These are phyloP conservation scores for Noctuana brunneofusca DNA, from an alignment of 2,888 invertebrate genomes.

Conservation along the genomic window DNA sequence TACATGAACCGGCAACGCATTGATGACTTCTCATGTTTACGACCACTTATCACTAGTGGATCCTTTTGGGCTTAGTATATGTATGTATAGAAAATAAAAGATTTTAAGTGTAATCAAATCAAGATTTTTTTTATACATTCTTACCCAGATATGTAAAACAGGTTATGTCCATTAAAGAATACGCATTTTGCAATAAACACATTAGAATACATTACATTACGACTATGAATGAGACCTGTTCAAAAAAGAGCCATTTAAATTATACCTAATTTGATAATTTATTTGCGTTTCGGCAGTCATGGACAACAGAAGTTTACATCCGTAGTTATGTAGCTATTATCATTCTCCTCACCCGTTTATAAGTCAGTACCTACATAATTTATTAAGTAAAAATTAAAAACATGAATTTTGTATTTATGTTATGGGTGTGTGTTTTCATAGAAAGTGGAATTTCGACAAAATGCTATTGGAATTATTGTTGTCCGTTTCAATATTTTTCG, in stretches of 20 bases:
- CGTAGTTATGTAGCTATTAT: background rate
- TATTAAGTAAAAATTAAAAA: background rate
- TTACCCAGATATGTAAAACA: background rate
- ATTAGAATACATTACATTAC: background rate
- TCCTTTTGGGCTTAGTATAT: too few relatives aligned
- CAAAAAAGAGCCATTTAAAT: background rate
- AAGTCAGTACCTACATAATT: background rate
- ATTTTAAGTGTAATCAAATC: background rate
- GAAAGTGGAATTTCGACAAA: background rate
- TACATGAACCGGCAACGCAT: too few relatives aligned
- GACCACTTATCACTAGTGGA: too few relatives aligned
- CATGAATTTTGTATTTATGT: background rate
- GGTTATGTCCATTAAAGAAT: background rate
- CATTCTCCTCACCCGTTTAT: background rate
- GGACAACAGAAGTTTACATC: background rate
- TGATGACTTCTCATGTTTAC: too few relatives aligned
- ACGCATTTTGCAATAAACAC: background rate
- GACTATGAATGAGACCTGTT: background rate
- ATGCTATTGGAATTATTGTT: constrained; percentile 72
- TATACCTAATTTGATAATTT: constrained; percentile 1
- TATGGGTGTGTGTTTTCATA: background rate
- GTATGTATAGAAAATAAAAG: too few relatives aligned
- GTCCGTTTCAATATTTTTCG: constrained; percentile 65
- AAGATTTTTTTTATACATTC: too few relatives aligned
- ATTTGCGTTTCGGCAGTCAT: background rate